Conservation (phyloP, 2,797 vertebrate species). For the Pteropus rufus region DNA sequence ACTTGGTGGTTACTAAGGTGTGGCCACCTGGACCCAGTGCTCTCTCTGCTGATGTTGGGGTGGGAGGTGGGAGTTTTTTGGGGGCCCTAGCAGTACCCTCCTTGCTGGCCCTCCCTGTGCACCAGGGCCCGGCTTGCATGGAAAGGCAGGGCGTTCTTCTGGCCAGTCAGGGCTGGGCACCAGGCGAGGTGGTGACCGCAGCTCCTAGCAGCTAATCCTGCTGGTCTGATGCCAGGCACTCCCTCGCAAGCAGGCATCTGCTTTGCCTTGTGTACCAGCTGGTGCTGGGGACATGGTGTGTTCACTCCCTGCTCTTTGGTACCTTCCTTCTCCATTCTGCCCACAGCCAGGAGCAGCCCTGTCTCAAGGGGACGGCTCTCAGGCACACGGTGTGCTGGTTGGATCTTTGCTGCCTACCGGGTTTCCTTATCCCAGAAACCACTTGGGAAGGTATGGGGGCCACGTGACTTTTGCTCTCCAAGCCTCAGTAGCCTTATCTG, state of each 20-base stretch:
- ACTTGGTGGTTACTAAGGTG: fast-evolving
- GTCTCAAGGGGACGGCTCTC: background rate
- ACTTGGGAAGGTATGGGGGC: background rate
- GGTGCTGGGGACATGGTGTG: fast-evolving
- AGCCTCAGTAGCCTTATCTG: background rate
- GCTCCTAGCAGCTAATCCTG: background rate
- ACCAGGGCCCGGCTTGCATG: background rate
- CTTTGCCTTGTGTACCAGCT: background rate
- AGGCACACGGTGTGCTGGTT: fast-evolving
- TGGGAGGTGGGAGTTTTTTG: background rate
- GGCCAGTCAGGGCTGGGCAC: background rate
- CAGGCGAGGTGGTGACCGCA: fast-evolving
- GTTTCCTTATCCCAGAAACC: background rate
- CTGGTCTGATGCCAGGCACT: background rate
- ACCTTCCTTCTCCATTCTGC: background rate
- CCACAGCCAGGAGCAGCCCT: background rate
- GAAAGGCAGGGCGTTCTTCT: background rate
- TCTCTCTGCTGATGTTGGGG: background rate
- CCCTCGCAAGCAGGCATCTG: background rate
- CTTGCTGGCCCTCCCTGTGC: background rate
- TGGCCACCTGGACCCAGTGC: background rate
- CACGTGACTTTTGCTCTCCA: too few relatives aligned
- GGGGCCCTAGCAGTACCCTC: too few relatives aligned
- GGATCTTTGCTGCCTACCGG: background rate
- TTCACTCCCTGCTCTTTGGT: background rate